A percentile compares a stretch with the other conserved stretches of the same genome.
phyloP scores from a whole-genome alignment of 1,140 invertebrate species.

The Holcopasites calliopsidis region DNA sequence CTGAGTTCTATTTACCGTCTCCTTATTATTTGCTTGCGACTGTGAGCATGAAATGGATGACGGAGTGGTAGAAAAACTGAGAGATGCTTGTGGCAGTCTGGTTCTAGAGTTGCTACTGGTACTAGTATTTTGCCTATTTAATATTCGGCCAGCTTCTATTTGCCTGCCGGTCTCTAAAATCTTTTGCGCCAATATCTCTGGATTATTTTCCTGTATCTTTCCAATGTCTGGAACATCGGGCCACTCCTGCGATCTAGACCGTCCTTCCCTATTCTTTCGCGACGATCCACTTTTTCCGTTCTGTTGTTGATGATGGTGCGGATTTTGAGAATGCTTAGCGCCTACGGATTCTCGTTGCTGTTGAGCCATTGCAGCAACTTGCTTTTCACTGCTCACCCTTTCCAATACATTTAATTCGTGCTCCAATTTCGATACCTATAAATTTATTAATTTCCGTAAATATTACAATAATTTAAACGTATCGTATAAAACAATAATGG shows the following conservation, averaged over 20 bases:
- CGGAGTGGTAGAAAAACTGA: constrained; percentile 66
- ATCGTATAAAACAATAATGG: background rate
- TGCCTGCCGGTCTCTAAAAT: constrained; percentile 93
- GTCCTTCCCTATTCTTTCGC: constrained; percentile 86
- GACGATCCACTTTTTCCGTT: constrained; percentile 69
- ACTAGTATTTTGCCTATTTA: constrained; percentile 65
- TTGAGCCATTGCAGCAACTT: constrained; percentile 77
- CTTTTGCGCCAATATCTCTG: constrained; percentile 92
- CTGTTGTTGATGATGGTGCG: constrained; percentile 58
- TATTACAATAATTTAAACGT: background rate
- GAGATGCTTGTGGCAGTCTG: constrained; percentile 73
- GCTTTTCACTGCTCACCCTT: constrained; percentile 84
- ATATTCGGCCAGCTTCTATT: constrained; percentile 89
- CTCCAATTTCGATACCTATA: constrained; percentile 85
- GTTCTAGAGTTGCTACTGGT: constrained; percentile 60
- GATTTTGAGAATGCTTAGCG: constrained; percentile 63
- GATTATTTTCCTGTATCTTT: constrained; percentile 95
- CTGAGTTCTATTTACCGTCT: constrained; percentile 78
- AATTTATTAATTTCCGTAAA: constrained; percentile 18
- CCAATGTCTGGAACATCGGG: constrained; percentile 93
- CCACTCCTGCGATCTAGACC: constrained; percentile 92
- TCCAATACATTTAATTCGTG: constrained; percentile 88
- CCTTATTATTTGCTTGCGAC: constrained; percentile 76
- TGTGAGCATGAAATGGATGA: constrained; percentile 62
- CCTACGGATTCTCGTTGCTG: constrained; percentile 66